Conservation (phyloP, 2,888 invertebrate genomes). For the Orchesella flavescens region DNA sequence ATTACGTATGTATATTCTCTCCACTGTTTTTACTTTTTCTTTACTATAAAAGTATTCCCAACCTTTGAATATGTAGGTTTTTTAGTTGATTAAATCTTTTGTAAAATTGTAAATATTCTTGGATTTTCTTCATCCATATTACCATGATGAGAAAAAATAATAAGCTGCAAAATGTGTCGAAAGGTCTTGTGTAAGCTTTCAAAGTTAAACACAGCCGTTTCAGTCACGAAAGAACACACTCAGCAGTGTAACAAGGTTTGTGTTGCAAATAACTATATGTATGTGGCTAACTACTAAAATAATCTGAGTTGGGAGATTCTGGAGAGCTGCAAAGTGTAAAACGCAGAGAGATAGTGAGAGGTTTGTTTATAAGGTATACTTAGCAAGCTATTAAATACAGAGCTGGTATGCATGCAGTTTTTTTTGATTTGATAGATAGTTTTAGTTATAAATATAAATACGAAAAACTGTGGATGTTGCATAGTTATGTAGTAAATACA, state of each 20-base stretch:
- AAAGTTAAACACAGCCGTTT: constrained; percentile 1
- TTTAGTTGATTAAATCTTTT: background rate
- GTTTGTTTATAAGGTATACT: background rate
- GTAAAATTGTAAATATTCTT: background rate
- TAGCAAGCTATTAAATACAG: background rate
- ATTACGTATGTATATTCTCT: background rate
- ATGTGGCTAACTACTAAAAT: background rate
- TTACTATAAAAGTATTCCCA: no score
- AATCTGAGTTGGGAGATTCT: background rate
- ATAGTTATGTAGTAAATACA: constrained; percentile 34
- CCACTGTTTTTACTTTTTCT: no score
- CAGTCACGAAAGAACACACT: background rate
- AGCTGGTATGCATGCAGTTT: constrained; percentile 30
- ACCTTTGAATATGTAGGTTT: no score
- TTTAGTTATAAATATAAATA: constrained; percentile 54
- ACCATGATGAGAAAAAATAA: no score
- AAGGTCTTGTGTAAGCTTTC: no score
- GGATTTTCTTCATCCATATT: background rate
- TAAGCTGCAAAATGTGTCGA: no score
- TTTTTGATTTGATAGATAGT: constrained; percentile 12
- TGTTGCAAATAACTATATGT: background rate
- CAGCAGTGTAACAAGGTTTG: constrained; percentile 7
- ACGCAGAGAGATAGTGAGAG: background rate
- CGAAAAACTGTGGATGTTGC: constrained; percentile 29
- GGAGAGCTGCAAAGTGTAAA: constrained; percentile 12